phyloP scores from a whole-genome alignment of 2,113 vertebrate genomes.

The Chlamydotis undulata region DNA sequence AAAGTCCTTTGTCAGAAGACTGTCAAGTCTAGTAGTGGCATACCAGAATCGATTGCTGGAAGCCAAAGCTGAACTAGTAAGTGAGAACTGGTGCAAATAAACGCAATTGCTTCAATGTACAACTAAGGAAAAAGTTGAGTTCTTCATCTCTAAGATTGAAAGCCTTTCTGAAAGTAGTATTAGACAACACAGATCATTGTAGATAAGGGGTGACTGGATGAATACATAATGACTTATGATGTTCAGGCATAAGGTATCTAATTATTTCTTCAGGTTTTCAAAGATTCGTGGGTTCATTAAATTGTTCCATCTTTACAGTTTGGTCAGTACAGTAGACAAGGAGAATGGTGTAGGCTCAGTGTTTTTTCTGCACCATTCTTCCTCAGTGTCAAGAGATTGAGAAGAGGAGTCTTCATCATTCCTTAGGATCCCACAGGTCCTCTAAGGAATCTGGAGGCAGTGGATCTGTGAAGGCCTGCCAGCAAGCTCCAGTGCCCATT shows the following conservation, averaged over 20 bases:
- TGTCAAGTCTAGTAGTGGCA: background rate
- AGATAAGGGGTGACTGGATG: background rate
- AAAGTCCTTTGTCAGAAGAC: background rate
- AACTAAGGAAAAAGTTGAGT: background rate
- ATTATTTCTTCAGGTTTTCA: background rate
- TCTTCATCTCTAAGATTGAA: background rate
- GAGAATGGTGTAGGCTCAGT: constrained; percentile 46
- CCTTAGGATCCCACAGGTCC: constrained; percentile 48
- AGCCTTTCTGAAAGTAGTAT: background rate
- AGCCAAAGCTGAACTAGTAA: background rate
- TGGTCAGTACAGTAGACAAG: constrained; percentile 18
- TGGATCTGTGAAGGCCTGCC: constrained; percentile 36
- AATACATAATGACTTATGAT: background rate
- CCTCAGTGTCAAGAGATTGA: constrained; percentile 60
- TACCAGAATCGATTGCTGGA: background rate
- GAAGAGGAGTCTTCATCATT: constrained; percentile 57
- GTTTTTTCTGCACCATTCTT: constrained; percentile 58
- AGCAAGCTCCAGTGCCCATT: constrained; percentile 10
- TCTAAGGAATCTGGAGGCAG: constrained; percentile 22
- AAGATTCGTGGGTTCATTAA: background rate
- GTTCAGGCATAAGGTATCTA: background rate
- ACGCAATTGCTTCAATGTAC: background rate
- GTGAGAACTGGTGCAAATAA: background rate
- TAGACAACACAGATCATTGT: background rate
- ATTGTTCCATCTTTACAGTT: constrained; percentile 28